Evolutionary conservation across 2,113 vertebrate genomes (phyloP).

Genomic region (Ariopsis seemanni): DNA sequence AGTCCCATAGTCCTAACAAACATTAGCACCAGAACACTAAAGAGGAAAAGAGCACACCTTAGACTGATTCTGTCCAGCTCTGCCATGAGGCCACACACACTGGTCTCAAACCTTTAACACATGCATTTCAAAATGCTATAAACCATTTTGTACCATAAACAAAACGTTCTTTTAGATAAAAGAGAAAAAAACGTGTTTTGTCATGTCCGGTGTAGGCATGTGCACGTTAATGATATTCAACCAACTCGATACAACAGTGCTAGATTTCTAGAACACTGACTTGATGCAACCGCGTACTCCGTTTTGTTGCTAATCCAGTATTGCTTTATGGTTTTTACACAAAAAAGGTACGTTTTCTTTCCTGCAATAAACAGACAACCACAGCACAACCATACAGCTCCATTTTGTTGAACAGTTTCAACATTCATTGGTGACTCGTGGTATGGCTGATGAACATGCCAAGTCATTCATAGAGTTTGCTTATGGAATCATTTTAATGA

Average conservation of each 20-base stretch:
- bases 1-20: background rate
- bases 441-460: background rate
- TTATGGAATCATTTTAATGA: background rate
- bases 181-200: background rate
- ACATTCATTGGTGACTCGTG: background rate
- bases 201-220: background rate
- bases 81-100: background rate
- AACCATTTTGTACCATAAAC: background rate
- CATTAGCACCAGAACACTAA: slow-evolving; percentile 43
- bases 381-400: background rate
- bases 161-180: background rate
- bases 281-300: background rate
- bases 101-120: background rate
- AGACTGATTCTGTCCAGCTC: background rate
- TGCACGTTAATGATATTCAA: background rate
- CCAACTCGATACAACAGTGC: background rate
- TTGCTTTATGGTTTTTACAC: slow-evolving; percentile 34
- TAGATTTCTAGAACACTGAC: background rate
- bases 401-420: background rate
- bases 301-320: slow-evolving; percentile 2
- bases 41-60: slow-evolving; percentile 3
- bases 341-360: background rate
- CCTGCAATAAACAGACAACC: background rate
- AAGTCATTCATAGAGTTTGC: background rate
- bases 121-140: background rate